Conservation (phyloP, 2,888 invertebrate genomes). For the Orchesellides sinensis region DNA sequence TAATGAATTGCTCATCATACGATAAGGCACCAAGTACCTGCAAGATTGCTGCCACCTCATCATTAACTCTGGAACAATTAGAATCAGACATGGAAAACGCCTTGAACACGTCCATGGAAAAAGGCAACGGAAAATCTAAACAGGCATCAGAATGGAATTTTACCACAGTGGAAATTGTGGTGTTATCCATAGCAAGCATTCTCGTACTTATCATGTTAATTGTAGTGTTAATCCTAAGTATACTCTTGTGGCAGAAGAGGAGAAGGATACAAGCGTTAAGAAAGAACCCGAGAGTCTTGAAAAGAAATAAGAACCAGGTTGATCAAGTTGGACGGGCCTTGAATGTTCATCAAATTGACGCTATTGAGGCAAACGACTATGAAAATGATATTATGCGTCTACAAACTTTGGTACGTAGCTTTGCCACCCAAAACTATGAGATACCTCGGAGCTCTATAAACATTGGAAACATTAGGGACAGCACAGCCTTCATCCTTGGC, state of each 20-base stretch:
- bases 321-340: too few species aligned
- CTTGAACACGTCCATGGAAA: too few species aligned
- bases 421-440: constrained; percentile 11
- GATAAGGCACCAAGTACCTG: too few species aligned
- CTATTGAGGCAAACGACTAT: constrained; percentile 37
- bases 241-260: constrained; percentile 33
- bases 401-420: background rate
- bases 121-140: too few species aligned
- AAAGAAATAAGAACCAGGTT: background rate
- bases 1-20: too few species aligned
- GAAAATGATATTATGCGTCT: constrained; percentile 38
- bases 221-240: background rate
- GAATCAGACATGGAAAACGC: too few species aligned
- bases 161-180: background rate
- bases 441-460: constrained; percentile 14
- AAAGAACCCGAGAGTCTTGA: background rate
- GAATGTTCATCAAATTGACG: constrained; percentile 12
- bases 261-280: background rate
- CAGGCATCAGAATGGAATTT: too few species aligned
- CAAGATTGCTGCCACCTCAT: too few species aligned
- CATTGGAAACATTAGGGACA: constrained; percentile 45
- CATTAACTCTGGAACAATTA: too few species aligned
- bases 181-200: background rate
- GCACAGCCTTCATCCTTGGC: constrained; percentile 26
- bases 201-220: constrained; percentile 31